Percentiles rank a stretch among this genome's conserved stretches.
Conservation (phyloP, 2,113 vertebrate genomes). For the Nibea coibor region DNA sequence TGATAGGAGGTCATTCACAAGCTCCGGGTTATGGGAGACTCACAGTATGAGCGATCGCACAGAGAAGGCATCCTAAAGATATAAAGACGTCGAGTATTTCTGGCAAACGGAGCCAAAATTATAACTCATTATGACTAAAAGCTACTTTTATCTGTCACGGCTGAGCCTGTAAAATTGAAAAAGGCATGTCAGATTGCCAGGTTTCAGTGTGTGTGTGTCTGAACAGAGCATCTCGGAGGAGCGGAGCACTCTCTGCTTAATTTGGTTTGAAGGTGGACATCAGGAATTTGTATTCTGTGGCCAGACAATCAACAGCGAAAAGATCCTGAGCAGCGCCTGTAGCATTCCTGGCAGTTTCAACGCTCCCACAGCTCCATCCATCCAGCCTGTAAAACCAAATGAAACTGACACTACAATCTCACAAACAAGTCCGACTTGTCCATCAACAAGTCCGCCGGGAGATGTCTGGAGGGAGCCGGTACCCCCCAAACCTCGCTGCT, state of each 20-base stretch:
- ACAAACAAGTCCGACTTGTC: constrained; percentile 45
- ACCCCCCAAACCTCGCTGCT: neutral
- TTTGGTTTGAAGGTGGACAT: constrained; percentile 1
- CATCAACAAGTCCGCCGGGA: constrained; percentile 19
- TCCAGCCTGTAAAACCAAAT: constrained; percentile 35
- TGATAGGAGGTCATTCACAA: constrained; percentile 14
- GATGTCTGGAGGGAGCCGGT: neutral
- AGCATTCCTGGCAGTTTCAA: constrained; percentile 10
- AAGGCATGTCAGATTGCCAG: neutral
- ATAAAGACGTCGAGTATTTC: too few relatives aligned
- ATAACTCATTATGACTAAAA: constrained; percentile 2
- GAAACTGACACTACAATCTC: constrained; percentile 49
- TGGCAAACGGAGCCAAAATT: neutral
- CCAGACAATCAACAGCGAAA: constrained; percentile 1
- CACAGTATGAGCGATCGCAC: neutral
- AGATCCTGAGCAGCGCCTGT: constrained; percentile 20
- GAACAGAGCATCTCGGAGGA: neutral
- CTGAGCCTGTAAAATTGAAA: neutral
- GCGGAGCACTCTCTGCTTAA: neutral
- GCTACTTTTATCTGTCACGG: neutral
- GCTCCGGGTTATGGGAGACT: neutral
- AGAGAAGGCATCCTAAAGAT: neutral
- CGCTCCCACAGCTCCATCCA: constrained; percentile 24
- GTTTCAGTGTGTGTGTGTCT: neutral
- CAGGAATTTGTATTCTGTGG: neutral